phyloP scores from a whole-genome alignment of 2,113 vertebrate species.

The cat (Felis catus) region F.catus_Fca126_mat1.0 CM031419.1:160849501-160850000 shows the following conservation, averaged over 20 bases:
- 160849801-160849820: conserved; percentile 63
- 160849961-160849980: conserved; percentile 42
- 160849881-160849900: conserved; percentile 63
- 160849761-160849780: neutral
- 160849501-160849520: neutral
- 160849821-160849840: conserved; percentile 76
- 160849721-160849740: neutral
- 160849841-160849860: conserved; percentile 77
- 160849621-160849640: neutral
- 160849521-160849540: neutral
- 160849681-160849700: conserved; percentile 12
- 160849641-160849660: neutral
- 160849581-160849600: neutral
- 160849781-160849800: conserved; percentile 50
- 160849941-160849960: conserved; percentile 26
- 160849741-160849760: neutral
- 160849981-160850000: conserved; percentile 31
- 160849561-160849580: neutral
- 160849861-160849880: conserved; percentile 74
- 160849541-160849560: neutral
- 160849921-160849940: conserved; percentile 77
- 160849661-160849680: neutral
- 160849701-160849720: conserved; percentile 16
- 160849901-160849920: conserved; percentile 77
- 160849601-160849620: neutral